Percentiles rank a stretch among this genome's conserved stretches.
phyloP scores from a whole-genome alignment of 2,797 vertebrate species.

The Huso huso region DNA sequence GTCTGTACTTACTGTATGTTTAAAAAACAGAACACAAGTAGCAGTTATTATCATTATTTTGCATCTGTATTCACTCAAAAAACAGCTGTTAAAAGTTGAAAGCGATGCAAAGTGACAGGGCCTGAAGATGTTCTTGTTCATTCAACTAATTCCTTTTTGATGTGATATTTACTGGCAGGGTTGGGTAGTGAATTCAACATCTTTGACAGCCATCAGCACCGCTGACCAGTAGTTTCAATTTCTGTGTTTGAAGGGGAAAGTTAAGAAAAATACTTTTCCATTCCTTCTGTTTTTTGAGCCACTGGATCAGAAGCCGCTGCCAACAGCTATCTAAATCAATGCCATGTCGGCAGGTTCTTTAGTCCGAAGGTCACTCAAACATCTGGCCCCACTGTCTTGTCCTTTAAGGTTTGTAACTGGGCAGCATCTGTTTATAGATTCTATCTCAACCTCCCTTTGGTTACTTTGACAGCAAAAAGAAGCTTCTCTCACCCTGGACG shows the following conservation, averaged over 20 bases:
- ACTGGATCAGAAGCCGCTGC: slow-evolving; percentile 83
- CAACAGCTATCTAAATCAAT: slow-evolving; percentile 87
- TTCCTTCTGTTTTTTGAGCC: slow-evolving; percentile 63
- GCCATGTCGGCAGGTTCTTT: slow-evolving; percentile 79
- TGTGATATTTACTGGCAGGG: slow-evolving; percentile 68
- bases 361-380: slow-evolving; percentile 87
- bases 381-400: slow-evolving; percentile 90
- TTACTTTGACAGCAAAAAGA: slow-evolving; percentile 73
- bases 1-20: slow-evolving; percentile 50
- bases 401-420: slow-evolving; percentile 83
- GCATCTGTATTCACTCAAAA: slow-evolving; percentile 62
- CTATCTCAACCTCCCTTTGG: slow-evolving; percentile 68
- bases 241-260: slow-evolving; percentile 46
- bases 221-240: slow-evolving; percentile 61
- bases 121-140: slow-evolving; percentile 63
- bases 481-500: slow-evolving; percentile 65
- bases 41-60: slow-evolving; percentile 68
- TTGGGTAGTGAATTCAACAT: slow-evolving; percentile 62
- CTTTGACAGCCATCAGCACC: slow-evolving; percentile 65
- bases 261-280: slow-evolving; percentile 54
- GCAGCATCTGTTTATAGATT: slow-evolving; percentile 88
- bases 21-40: slow-evolving; percentile 52
- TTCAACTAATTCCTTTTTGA: slow-evolving; percentile 59
- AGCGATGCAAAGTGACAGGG: slow-evolving; percentile 61
- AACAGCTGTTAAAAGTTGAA: slow-evolving; percentile 70